Evolutionary conservation across 2,797 vertebrate genomes (phyloP), one percentile per base, ranked within the genome.

Genomic region (Rhinogobio ventralis): DNA sequence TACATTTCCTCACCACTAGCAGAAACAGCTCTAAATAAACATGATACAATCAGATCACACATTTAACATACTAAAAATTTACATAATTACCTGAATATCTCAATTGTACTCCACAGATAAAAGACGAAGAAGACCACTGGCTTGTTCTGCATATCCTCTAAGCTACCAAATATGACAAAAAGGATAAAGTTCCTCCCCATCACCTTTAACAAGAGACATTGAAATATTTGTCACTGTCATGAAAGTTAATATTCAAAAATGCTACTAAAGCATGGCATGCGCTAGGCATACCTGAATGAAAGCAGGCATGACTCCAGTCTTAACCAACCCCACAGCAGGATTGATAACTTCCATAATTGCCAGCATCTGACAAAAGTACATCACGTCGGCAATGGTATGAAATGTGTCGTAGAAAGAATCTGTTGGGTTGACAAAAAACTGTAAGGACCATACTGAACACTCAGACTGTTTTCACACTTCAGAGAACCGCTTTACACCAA

Each of bases 351-450:
- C 98, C 79, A 97, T 94, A 23, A 94, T 60, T 20, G 98, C 94
- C 92, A 99, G 87, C 86, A 95, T 97, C 93, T 99, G 97, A 91
- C 97, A 99, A 95, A 99, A 98, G 94, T 98, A 98, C 97, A 99
- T 97, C 95, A 97, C 93, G 51, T 98, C 96, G 39, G 96, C 95
- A 79, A 96, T 96, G 0, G 95, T 95, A 94, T 98, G 96, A 92
- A 98, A 99, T 0, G 98, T 99, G 87, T 98, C 97, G 3, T 97
- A 98, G 89, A 99, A 95, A 53, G 97, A 99, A 93, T 99, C 98
- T 99, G 92, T 64, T 89, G 87, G 90, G 53, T 87, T 67, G 87
- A 84, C 87, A 62, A 77, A 85, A 2, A 77, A 60, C 0, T 15
- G 23, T 46, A 11, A 45, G 33, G 39, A 28, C 45, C 6, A 62